These are phyloP conservation scores for Tipula unca DNA, from an alignment of 2,888 invertebrate species.

Conservation along the genomic window DNA sequence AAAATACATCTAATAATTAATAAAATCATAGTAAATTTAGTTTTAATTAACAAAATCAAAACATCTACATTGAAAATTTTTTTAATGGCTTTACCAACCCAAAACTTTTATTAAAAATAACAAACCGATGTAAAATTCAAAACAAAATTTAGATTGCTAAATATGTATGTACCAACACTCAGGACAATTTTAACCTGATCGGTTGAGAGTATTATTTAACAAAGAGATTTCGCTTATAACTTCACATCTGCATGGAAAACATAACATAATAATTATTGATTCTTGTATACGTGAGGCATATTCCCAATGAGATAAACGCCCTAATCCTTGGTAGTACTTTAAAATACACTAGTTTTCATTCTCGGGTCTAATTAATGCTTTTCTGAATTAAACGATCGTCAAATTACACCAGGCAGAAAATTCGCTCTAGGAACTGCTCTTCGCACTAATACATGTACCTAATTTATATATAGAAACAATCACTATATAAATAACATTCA, in stretches of 20 bases:
- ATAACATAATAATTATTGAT: not conserved
- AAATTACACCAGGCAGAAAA: not conserved
- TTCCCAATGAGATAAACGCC: not conserved
- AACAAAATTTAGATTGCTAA: not conserved
- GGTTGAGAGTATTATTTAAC: not conserved
- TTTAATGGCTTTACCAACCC: not conserved
- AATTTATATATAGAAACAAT: conserved; percentile 9
- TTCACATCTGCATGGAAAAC: not conserved
- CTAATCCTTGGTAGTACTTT: not conserved
- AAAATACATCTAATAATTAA: not conserved
- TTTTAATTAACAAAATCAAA: not conserved
- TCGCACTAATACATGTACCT: not conserved
- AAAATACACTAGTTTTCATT: not conserved
- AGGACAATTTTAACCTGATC: not conserved
- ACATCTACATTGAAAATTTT: not conserved
- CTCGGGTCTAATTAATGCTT: not conserved
- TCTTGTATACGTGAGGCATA: not conserved
- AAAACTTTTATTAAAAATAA: not conserved
- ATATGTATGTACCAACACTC: not conserved
- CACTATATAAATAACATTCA: not conserved
- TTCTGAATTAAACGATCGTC: not conserved
- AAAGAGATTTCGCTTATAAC: not conserved
- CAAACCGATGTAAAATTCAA: not conserved
- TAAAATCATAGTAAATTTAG: not conserved
- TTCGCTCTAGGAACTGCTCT: not conserved